These are phyloP conservation scores for Acipenser oxyrinchus DNA, from an alignment of 2,797 vertebrate species.

Conservation along the genomic window DNA sequence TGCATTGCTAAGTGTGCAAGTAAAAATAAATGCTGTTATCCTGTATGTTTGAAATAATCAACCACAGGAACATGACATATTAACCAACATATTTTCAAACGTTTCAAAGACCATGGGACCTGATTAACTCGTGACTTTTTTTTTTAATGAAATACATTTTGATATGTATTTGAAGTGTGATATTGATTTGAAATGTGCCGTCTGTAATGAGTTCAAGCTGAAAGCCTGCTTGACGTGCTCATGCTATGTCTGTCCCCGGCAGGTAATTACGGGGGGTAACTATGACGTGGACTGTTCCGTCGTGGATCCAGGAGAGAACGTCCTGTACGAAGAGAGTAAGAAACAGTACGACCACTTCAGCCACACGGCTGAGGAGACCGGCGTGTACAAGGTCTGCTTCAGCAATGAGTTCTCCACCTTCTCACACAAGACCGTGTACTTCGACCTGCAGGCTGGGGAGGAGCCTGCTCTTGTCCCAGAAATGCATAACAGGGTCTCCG, in stretches of 20 bases:
- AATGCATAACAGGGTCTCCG: constrained; percentile 52
- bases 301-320: constrained; percentile 61
- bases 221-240: not conserved
- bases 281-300: constrained; percentile 84
- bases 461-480: constrained; percentile 63
- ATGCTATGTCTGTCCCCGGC: not conserved
- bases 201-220: not conserved
- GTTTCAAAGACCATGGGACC: no score
- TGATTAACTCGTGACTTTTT: no score
- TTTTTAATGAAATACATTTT: not conserved
- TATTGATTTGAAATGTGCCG: no score
- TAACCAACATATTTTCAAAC: no score
- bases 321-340: constrained; percentile 72
- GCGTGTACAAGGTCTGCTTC: constrained; percentile 79
- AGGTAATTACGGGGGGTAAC: constrained; percentile 85
- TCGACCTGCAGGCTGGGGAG: constrained; percentile 73
- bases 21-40: no score
- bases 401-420: constrained; percentile 89
- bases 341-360: constrained; percentile 82
- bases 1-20: no score
- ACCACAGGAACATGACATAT: no score
- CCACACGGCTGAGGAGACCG: constrained; percentile 54
- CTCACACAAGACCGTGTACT: constrained; percentile 76
- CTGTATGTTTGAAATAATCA: no score
- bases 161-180: not conserved